A percentile compares a stretch with the other conserved stretches of the same genome.
Conservation (phyloP, 2,888 invertebrate genomes). For the Synergus japonicus region DNA sequence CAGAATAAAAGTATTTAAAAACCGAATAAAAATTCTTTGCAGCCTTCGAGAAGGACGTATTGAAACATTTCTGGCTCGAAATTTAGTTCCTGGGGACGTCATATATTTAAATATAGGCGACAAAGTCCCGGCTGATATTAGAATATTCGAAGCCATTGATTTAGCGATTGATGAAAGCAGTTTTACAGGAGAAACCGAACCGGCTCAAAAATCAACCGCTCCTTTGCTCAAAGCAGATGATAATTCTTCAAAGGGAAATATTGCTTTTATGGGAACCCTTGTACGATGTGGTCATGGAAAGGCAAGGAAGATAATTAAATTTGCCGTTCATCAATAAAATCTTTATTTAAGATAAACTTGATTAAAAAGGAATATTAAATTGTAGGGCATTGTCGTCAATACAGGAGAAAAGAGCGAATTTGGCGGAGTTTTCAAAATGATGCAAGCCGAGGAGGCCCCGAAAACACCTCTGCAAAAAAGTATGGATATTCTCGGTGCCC, state of each 20-base stretch:
- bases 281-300: constrained; percentile 97
- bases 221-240: constrained; percentile 83
- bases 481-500: constrained; percentile 98
- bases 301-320: constrained; percentile 78
- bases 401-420: constrained; percentile 98
- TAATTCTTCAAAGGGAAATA: constrained; percentile 87
- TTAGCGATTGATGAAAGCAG: constrained; percentile 98
- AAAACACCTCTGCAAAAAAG: constrained; percentile 98
- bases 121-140: constrained; percentile 96
- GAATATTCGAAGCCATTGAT: constrained; percentile 95
- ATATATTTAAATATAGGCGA: constrained; percentile 96
- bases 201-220: constrained; percentile 87
- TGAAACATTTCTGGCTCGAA: constrained; percentile 94
- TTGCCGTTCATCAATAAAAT: constrained; percentile 17
- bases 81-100: constrained; percentile 98
- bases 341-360: constrained; percentile 23
- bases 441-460: constrained; percentile 99
- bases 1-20: constrained; percentile 4
- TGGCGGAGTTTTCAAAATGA: constrained; percentile 99
- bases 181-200: constrained; percentile 99
- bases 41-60: constrained; percentile 92
- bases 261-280: constrained; percentile 99
- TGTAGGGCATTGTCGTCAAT: constrained; percentile 95
- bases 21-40: constrained; percentile 61
- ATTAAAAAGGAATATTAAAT: constrained; percentile 26